Base-by-base conservation (phyloP, 2,888 invertebrate species). In the Tiliacea citrago region DNA sequence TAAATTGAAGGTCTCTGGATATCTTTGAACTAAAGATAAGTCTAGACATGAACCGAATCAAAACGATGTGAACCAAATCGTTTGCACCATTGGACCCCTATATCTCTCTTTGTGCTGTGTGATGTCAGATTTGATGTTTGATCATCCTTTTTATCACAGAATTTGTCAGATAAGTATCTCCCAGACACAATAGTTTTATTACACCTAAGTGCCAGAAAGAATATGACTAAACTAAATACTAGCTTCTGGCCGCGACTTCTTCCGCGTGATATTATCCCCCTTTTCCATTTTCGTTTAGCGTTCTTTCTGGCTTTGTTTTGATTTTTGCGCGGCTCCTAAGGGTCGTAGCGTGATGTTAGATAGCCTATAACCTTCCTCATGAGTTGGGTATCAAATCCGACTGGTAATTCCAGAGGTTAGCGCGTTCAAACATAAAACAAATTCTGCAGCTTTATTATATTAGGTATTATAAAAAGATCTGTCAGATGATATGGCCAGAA, bases 181-280 rank as follows among this genome's bases (percentile, higher is more conserved):
- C 1, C 3, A 39, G 8, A 61, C 9, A 24, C 42, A 80, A 47
- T 60, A 51, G 39, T 47, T 47, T 63, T 47, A 55, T 42, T 18
- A 29, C 9, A 53, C 51, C 0, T 51, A 18, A 3, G 35, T 63
- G 42, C 9, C 10, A 66, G 29, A 66, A 45, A 51, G n/a, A 51
- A 39, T 49, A 35, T 61, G 65, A 68, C n/a, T 68, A 42, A 55
- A 66, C n/a, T 68, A 42, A 55, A 21, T 55, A 9, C 47, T 47
- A 47, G 47, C 47, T 18, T 1, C 42, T 42, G 42, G 9, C 9
- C 45, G 13, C 5, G 13, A 13, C 45, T 47, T 47, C 2, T 10
- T 16, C 47, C 5, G 47, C 47, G 42, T 42, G 42, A 42, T 6
- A 42, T 42, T 42, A 42, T 9, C 9, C 6, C 42, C 8, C 42